Base-by-base conservation (phyloP, 2,797 vertebrate genomes). In the Mycteria americana region DNA sequence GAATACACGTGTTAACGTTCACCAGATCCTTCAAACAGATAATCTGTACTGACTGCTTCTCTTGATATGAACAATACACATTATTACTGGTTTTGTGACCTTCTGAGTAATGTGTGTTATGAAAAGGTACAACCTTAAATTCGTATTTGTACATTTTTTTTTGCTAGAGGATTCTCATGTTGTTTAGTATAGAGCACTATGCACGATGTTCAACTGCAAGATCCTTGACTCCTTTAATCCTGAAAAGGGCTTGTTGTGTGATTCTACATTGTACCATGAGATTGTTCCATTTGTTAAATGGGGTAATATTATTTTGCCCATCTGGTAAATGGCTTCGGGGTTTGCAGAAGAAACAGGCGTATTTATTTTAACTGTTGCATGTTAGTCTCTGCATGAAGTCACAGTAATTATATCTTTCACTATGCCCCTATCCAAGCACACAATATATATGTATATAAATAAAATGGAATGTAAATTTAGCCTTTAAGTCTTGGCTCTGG, bases 401-500 rank as follows among this genome's bases (percentile, higher is more conserved):
- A 93, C n/a, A 80, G 69, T 72, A 93, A 95, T 94, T 93, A 67
- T 69, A n/a, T 62, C 37, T 89, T 94, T 89, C 56, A 57, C 72
- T 95, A 30, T 83, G 53, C 31, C 57, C 53, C 37, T 87, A 74
- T 74, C 50, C 56, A 92, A 74, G 50, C 53, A 65, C 53, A 92
- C 45, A 59, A 54, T 93, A 94, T 92, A 50, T 89, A 89, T 50
- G 48, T 89, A 85, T 95, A 78, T 91, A 93, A 95, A 97, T 96
- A 94, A 96, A 96, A 97, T 86, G 82, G 94, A 97, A 97, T 98
- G 95, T 95, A 98, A 95, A 97, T 97, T 95, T 97, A 79, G 88
- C 90, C 95, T 97, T 89, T 83, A 96, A 96, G 85, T 75, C 84
- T 95, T 51, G 62, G 70, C 53, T 95, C 76, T 70, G 70, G 87